Conservation (phyloP, 2,113 vertebrate genomes). For the Ammodytes dubius region DNA sequence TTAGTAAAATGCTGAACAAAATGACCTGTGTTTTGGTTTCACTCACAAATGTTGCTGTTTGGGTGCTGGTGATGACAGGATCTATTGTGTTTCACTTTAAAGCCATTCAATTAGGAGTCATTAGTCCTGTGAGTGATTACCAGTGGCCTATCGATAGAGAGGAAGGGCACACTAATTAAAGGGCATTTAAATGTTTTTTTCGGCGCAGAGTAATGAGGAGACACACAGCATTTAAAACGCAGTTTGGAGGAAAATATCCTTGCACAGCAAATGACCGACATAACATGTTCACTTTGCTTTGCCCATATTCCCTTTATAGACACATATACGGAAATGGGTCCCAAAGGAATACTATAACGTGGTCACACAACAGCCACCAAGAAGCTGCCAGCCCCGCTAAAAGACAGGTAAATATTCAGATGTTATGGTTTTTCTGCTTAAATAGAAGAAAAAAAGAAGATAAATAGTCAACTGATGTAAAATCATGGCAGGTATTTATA, state of each 20-base stretch:
- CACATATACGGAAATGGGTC: slow-evolving; percentile 83
- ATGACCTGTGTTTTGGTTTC: slow-evolving; percentile 61
- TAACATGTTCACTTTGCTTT: slow-evolving; percentile 83
- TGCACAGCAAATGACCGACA: slow-evolving; percentile 84
- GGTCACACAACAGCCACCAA: slow-evolving; percentile 76
- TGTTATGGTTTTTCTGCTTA: slow-evolving; percentile 69
- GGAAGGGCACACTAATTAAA: slow-evolving; percentile 88
- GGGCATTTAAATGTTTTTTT: slow-evolving; percentile 87
- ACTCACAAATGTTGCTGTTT: slow-evolving; percentile 75
- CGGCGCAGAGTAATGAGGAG: slow-evolving; percentile 81
- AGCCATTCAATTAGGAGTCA: slow-evolving; percentile 86
- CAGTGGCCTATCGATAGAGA: slow-evolving; percentile 83
- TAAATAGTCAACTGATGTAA: slow-evolving; percentile 78
- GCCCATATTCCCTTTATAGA: slow-evolving; percentile 86
- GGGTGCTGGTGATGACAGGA: slow-evolving; percentile 72
- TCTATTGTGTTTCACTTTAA: slow-evolving; percentile 82
- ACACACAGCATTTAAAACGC: slow-evolving; percentile 86
- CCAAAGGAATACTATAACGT: slow-evolving; percentile 83
- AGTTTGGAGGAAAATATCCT: slow-evolving; percentile 83
- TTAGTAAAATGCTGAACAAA: slow-evolving; percentile 65
- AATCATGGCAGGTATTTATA: slow-evolving; percentile 80
- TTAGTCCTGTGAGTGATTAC: slow-evolving; percentile 86
- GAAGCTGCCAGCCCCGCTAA: slow-evolving; percentile 58
- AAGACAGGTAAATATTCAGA: slow-evolving; percentile 83
- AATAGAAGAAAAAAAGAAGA: slow-evolving; percentile 64